Base-by-base conservation (phyloP, 2,797 vertebrate species). In the Distichodus sexfasciatus region DNA sequence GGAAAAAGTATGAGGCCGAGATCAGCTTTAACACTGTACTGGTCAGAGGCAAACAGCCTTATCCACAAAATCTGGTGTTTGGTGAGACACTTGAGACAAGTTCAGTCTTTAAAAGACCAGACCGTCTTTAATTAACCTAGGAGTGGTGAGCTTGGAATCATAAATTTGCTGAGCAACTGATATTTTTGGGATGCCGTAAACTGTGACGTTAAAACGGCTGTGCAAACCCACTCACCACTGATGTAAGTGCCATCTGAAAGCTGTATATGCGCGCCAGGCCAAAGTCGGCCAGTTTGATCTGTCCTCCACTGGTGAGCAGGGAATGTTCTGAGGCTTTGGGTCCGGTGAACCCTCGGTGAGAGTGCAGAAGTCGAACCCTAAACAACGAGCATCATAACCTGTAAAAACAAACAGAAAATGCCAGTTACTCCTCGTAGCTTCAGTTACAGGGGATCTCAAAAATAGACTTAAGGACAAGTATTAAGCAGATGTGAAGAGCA, bases 371-470 rank as follows among this genome's bases (percentile, higher is more conserved):
- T 99, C 97, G 87, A 99, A 54, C 97, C 97, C 79, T 94, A 94
- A 99, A 94, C 80, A 99, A 91, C 88, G 98, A 96, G 86, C 96
- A 98, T 99, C 97, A 99, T 99, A 85, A 98, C 94, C 97, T 99
- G 78, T 15, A 78, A 69, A 83, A 64, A 36, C 4, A 79, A 79
- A 78, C 72, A 79, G 48, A 71, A 24, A 72, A 58, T 61, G 64
- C 3, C 44, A 14, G 57, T 46, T 41, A 74, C 55, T 63, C 10
- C 51, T 47, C 60, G 35, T 36, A 65, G n/a, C 9, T 40, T 23
- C 26, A 47, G 9, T 6, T 9, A n/a, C 19, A 48, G 33, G 35
- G n/a, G 23, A 26, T 21, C 35, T 46, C 19, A 46, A 12, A n/a
- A 55, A 72, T 57, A 69, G 63, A 15, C 17, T n/a, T 1, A 41